phyloP scores from a whole-genome alignment of 2,888 invertebrate species.

The Halictus quadricinctus region DNA sequence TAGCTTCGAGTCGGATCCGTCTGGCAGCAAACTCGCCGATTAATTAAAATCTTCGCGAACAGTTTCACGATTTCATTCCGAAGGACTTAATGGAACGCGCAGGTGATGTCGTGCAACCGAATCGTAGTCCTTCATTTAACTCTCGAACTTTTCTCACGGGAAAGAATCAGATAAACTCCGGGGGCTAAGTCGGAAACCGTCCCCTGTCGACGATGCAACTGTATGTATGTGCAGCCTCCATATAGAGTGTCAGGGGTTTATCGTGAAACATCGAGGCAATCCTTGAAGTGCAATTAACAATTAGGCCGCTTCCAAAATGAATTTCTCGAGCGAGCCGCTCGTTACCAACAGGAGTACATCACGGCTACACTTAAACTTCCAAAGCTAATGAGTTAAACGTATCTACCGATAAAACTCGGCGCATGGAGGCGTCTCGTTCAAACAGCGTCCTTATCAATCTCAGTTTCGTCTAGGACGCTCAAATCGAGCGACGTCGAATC shows the following conservation, averaged over 20 bases:
- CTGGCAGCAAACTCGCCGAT: slow-evolving; percentile 6
- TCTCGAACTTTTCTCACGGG: slow-evolving; percentile 34
- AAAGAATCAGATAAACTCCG: slow-evolving; percentile 45
- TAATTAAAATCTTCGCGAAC: slow-evolving; percentile 40
- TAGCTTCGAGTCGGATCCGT: slow-evolving; percentile 12
- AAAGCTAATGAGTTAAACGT: slow-evolving; percentile 55
- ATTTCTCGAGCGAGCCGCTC: slow-evolving; percentile 51
- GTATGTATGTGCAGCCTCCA: not conserved
- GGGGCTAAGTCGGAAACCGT: not conserved
- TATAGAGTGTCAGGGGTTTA: slow-evolving; percentile 26
- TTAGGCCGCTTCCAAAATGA: slow-evolving; percentile 60
- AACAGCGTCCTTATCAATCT: slow-evolving; percentile 49
- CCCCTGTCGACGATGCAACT: not conserved
- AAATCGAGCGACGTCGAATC: slow-evolving; percentile 34
- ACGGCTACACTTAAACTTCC: slow-evolving; percentile 40
- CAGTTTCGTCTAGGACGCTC: slow-evolving; percentile 11
- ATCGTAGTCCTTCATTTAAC: slow-evolving; percentile 46
- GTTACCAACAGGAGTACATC: slow-evolving; percentile 28
- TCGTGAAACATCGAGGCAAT: slow-evolving; percentile 41
- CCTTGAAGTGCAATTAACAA: slow-evolving; percentile 60
- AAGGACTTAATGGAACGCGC: slow-evolving; percentile 34
- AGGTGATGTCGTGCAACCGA: slow-evolving; percentile 49
- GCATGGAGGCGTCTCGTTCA: slow-evolving; percentile 12
- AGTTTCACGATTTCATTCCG: slow-evolving; percentile 43
- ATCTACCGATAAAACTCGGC: slow-evolving; percentile 43